Percentiles rank a stretch among this genome's conserved stretches.
Evolutionary conservation across 2,888 invertebrate genomes (phyloP).

Genomic region (Microdon myrmicae): DNA sequence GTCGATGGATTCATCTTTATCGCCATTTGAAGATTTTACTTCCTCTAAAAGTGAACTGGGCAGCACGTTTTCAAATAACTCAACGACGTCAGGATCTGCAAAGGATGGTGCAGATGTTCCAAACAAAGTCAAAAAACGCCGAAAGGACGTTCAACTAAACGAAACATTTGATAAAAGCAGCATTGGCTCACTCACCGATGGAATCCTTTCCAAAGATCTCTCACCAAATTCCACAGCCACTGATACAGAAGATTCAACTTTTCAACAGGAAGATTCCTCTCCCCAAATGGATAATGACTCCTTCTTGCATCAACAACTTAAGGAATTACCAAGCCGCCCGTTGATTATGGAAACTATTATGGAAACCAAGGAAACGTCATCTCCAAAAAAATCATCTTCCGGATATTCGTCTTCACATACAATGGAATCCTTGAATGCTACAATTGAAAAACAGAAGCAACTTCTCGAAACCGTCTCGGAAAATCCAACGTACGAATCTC

Average conservation of each 20-base stretch:
- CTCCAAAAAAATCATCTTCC: slow-evolving; percentile 61
- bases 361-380: slow-evolving; percentile 65
- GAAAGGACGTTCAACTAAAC: slow-evolving; percentile 65
- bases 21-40: slow-evolving; percentile 65
- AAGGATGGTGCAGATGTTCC: slow-evolving; percentile 46
- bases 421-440: slow-evolving; percentile 63
- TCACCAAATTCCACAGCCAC: slow-evolving; percentile 65
- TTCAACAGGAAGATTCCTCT: slow-evolving; percentile 63
- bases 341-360: slow-evolving; percentile 66
- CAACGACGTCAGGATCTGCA: slow-evolving; percentile 57
- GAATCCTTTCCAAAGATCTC: slow-evolving; percentile 65
- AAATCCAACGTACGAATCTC: slow-evolving; percentile 64
- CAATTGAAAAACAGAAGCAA: slow-evolving; percentile 65
- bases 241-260: slow-evolving; percentile 66
- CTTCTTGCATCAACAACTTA: slow-evolving; percentile 53
- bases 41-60: slow-evolving; percentile 65
- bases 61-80: slow-evolving; percentile 60
- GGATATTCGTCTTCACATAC: slow-evolving; percentile 56
- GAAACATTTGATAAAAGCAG: slow-evolving; percentile 68
- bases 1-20: slow-evolving; percentile 65
- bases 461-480: slow-evolving; percentile 66
- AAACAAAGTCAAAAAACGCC: slow-evolving; percentile 59
- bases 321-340: slow-evolving; percentile 60
- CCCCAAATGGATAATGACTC: slow-evolving; percentile 12
- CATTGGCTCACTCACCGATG: slow-evolving; percentile 65